Evolutionary conservation across 2,113 vertebrate genomes (phyloP).

Genomic region (Xyliphius kryptos): DNA sequence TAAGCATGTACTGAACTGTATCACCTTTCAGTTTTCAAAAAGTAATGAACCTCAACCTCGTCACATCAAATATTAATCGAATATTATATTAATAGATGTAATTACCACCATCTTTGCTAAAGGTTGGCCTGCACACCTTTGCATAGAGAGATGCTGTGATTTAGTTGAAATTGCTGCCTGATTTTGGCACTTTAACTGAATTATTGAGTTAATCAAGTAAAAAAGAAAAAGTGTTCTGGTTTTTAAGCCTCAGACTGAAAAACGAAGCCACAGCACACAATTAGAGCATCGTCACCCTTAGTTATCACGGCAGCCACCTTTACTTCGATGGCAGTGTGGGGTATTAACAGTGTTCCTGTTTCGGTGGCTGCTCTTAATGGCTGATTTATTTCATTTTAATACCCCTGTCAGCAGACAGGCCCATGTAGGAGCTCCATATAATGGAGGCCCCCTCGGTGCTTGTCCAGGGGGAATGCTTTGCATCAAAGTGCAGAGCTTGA

Average conservation of each 20-base stretch:
- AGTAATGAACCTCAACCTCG: too few species aligned
- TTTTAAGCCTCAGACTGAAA: conserved; percentile 48
- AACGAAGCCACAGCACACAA: conserved; percentile 56
- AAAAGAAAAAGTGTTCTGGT: conserved; percentile 16
- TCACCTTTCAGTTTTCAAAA: too few species aligned
- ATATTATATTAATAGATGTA: too few species aligned
- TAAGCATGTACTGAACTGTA: too few species aligned
- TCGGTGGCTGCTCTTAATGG: conserved; percentile 65
- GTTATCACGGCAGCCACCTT: conserved; percentile 50
- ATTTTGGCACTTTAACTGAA: conserved; percentile 8
- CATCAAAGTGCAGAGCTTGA: conserved; percentile 60
- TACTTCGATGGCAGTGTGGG: conserved; percentile 48
- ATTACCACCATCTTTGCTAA: conserved; percentile 9
- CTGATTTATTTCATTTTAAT: conserved; percentile 78
- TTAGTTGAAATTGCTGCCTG: conserved; percentile 28
- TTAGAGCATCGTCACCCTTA: conserved; percentile 48
- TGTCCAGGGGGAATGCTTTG: conserved; percentile 53
- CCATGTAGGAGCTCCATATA: conserved; percentile 54
- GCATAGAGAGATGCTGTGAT: conserved; percentile 9
- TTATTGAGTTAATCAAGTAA: conserved; percentile 19
- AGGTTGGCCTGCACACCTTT: conserved; percentile 21
- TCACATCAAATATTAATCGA: too few species aligned
- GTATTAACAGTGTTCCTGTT: conserved; percentile 70
- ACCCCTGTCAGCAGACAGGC: conserved; percentile 66
- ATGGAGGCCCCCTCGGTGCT: conserved; percentile 52